Evolutionary conservation across 2,113 vertebrate species (phyloP), one percentile per base, ranked within the genome.

Genomic region (Chunga burmeisteri): DNA sequence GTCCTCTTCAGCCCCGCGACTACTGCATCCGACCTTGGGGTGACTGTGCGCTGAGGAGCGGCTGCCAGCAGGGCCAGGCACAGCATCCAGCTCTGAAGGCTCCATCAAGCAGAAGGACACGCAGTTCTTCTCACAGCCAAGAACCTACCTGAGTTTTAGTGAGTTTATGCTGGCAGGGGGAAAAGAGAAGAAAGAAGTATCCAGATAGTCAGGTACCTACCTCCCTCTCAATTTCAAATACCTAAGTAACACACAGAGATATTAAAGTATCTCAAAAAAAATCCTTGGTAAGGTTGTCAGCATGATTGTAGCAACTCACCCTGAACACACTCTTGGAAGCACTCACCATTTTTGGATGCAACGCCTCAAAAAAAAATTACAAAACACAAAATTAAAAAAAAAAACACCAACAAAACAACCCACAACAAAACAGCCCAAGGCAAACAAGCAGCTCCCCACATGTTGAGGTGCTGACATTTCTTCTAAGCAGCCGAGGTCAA

Each of bases 61-160:
- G 61, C 17, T 0, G 0, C 26, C 19, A 29, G 0, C 1, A 0
- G 25, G 23, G 19, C 56, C 68, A 50, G 36, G 26, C 4, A 3
- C 26, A 53, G 52, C 19, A 46, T 7, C 19, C 40, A 59, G 3
- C 52, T 34, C 56, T 23, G 13, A 20, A 62, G 32, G 42, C 58
- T 78, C 59, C 86, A 42, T 47, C 1, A 2, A 89, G 36, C 40
- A 65, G 53, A 38, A 72, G 49, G 44, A 70, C 27, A 36, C 5
- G 38, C 9, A 50, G 14, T 71, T 77, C 49, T 75, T 81, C 75
- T 75, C 80, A 65, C 46, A 70, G 38, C 9, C 65, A n/a, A 85
- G 63, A 49, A 77, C 16, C 23, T n/a, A 44, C n/a, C 15, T 0
- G 4, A 55, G 58, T 74, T 81, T 49, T 40, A n/a, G 44, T 53